Conservation (phyloP, 2,797 vertebrate species). For the Chelidonichthys spinosus region DNA sequence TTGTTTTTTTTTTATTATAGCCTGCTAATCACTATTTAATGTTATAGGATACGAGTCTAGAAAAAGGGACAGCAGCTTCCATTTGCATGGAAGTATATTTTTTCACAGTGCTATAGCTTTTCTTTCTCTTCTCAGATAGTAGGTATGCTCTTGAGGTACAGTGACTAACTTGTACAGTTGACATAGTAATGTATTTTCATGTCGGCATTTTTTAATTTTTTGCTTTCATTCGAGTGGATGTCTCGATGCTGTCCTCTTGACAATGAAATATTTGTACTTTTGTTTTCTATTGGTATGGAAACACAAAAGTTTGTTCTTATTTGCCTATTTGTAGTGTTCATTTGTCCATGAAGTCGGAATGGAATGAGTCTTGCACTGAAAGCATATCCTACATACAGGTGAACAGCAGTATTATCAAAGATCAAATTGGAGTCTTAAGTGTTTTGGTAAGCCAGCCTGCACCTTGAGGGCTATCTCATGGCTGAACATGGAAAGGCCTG, state of each 20-base stretch:
- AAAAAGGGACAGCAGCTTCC: slow-evolving; percentile 84
- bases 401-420: slow-evolving; percentile 87
- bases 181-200: slow-evolving; percentile 81
- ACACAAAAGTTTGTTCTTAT: slow-evolving; percentile 58
- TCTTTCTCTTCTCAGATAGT: slow-evolving; percentile 69
- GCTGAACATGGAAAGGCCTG: slow-evolving; percentile 59
- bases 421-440: slow-evolving; percentile 75
- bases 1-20: slow-evolving; percentile 72
- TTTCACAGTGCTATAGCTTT: slow-evolving; percentile 78
- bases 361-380: slow-evolving; percentile 86
- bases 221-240: slow-evolving; percentile 64
- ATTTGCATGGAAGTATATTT: slow-evolving; percentile 79
- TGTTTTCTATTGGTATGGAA: slow-evolving; percentile 64
- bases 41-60: slow-evolving; percentile 81
- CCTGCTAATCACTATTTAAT: slow-evolving; percentile 88
- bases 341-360: slow-evolving; percentile 74
- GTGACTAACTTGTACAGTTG: slow-evolving; percentile 82
- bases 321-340: slow-evolving; percentile 58
- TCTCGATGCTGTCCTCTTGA: slow-evolving; percentile 61
- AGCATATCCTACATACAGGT: slow-evolving; percentile 80
- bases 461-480: slow-evolving; percentile 79
- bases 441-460: slow-evolving; percentile 61
- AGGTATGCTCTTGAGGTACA: slow-evolving; percentile 79
- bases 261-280: slow-evolving; percentile 63
- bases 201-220: slow-evolving; percentile 63